phyloP scores from a whole-genome alignment of 2,113 vertebrate species.

The Pachycephala philippinensis region DNA sequence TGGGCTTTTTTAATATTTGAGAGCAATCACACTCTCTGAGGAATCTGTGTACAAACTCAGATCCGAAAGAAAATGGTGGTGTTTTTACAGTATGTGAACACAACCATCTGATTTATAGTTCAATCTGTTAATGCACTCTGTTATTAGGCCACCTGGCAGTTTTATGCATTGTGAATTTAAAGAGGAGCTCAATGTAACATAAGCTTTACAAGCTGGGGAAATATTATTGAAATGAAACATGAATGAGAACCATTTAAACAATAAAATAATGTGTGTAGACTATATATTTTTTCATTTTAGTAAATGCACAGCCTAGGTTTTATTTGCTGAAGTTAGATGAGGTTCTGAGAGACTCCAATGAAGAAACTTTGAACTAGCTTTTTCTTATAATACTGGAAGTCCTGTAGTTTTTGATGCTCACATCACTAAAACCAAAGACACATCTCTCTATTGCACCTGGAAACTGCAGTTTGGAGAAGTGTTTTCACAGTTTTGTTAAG shows the following conservation, averaged over 20 bases:
- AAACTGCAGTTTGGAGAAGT: background rate
- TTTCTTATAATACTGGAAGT: constrained; percentile 36
- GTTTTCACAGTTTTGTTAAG: background rate
- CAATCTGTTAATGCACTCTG: constrained; percentile 84
- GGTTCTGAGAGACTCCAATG: constrained; percentile 43
- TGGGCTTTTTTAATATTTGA: constrained; percentile 55
- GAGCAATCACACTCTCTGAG: constrained; percentile 57
- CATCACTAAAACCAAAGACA: constrained; percentile 21
- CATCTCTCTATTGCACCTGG: background rate
- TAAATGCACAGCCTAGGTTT: constrained; percentile 67
- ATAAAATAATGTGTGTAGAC: constrained; percentile 79
- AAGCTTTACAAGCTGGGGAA: constrained; percentile 84
- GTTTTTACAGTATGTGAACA: constrained; percentile 79
- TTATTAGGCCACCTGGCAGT: constrained; percentile 84
- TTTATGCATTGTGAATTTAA: constrained; percentile 87
- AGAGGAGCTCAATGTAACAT: constrained; percentile 82
- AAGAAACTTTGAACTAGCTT: constrained; percentile 57
- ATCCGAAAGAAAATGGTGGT: constrained; percentile 73
- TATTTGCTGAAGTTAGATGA: constrained; percentile 69
- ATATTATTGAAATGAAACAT: constrained; percentile 86
- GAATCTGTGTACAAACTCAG: constrained; percentile 72
- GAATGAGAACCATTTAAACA: constrained; percentile 82
- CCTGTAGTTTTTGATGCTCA: constrained; percentile 7
- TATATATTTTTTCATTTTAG: constrained; percentile 78
- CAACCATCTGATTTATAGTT: constrained; percentile 81